Evolutionary conservation across 2,797 vertebrate genomes (phyloP).

Genomic region (Enteromius anoplus): DNA sequence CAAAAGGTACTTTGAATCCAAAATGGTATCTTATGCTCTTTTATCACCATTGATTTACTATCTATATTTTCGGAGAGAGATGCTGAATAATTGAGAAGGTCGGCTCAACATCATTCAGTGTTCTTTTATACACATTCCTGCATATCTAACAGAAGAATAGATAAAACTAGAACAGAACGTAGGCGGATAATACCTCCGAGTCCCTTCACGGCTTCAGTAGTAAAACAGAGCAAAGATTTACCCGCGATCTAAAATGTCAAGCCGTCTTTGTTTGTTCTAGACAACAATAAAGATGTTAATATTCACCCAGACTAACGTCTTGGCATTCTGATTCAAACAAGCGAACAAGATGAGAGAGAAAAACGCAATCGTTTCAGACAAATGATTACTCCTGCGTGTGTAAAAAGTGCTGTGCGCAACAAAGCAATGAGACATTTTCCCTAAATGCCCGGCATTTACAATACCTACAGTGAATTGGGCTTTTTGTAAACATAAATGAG

Average conservation of each 20-base stretch:
- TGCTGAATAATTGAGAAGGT: conserved; percentile 77
- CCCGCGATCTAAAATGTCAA: conserved; percentile 37
- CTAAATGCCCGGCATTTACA: conserved; percentile 76
- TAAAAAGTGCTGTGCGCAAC: conserved; percentile 60
- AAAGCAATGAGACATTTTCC: conserved; percentile 71
- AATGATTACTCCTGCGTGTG: conserved; percentile 65
- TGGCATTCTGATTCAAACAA: conserved; percentile 22
- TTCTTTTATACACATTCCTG: conserved; percentile 66
- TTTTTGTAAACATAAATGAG: conserved; percentile 77
- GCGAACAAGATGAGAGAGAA: conserved; percentile 46
- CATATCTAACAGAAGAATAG: conserved; percentile 73
- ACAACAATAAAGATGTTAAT: conserved; percentile 42
- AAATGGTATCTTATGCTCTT: conserved; percentile 79
- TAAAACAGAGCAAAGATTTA: conserved; percentile 36
- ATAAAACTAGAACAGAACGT: conserved; percentile 50
- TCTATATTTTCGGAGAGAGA: conserved; percentile 74
- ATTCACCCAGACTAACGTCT: background rate
- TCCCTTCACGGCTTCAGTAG: conserved; percentile 2
- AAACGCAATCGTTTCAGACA: conserved; percentile 59
- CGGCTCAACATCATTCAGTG: conserved; percentile 71
- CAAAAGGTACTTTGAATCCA: conserved; percentile 79
- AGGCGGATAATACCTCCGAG: conserved; percentile 41
- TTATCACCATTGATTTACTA: conserved; percentile 77
- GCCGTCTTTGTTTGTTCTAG: conserved; percentile 38
- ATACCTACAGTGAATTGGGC: conserved; percentile 76